Evolutionary conservation across 2,888 invertebrate genomes (phyloP), one percentile per base, ranked within the genome.

Genomic region (Thera obeliscata): DNA sequence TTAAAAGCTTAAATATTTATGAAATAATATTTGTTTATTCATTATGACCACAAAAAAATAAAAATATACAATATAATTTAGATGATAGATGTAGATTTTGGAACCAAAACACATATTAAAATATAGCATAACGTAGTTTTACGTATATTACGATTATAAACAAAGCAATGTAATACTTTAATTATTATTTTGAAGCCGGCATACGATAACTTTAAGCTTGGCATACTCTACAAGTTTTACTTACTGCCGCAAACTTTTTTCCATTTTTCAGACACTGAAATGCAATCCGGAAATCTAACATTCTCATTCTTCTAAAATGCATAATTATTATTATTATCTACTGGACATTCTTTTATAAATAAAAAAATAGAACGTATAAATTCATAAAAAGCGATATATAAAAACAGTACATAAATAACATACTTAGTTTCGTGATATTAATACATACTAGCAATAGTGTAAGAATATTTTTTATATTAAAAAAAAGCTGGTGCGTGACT

Each of bases 231-330:
- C 56, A 41, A 83, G 82, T 84, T 82, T 90, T 91, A 93, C 93
- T 93, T 89, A 93, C 93, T 93, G 87, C 93, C 93, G 89, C 88
- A 93, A 82, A 93, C 84, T 90, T 90, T 91, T 91, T 92, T 92
- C 91, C 91, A 90, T 85, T 92, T 92, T 75, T 93, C 93, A 87
- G 92, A 91, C 89, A 90, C 91, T 93, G 92, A 91, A 93, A 92
- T 88, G 87, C 89, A 91, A 91, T 89, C 81, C 82, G 85, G 91
- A 88, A 88, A 81, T 81, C 92, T 91, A 91, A 88, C 90, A 90
- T 90, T 91, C 87, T 88, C 87, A 87, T 81, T 81, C 82, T 76
- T 80, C 77, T 77, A 81, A 79, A 76, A 77, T 74, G 79, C 74
- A 67, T 61, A 59, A 67, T 59, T 57, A 65, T 56, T 4, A 59